Evolutionary conservation across 23 tunicate genomes (phyloP).

Genomic region (Oikopleura albicans): DNA sequence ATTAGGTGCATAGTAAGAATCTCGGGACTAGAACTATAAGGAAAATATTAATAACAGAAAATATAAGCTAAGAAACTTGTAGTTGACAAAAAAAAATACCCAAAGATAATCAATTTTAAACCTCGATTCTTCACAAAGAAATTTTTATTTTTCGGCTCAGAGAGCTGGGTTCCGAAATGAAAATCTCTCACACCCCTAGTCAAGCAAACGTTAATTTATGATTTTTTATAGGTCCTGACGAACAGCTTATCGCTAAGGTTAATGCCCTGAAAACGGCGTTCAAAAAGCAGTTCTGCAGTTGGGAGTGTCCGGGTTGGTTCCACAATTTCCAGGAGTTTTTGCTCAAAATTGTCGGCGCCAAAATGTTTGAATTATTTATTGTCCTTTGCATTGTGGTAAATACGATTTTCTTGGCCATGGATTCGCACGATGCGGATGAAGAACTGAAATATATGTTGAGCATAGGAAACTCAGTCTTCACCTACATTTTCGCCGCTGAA

Average conservation of each 20-base stretch:
- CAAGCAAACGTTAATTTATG: no score
- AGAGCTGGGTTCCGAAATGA: no score
- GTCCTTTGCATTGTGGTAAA: slow-evolving; percentile 42
- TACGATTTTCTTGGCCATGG: slow-evolving; percentile 57
- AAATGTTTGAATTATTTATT: slow-evolving; percentile 43
- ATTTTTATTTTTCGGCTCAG: no score
- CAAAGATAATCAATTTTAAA: no score
- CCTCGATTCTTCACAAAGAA: no score
- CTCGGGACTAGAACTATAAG: no score
- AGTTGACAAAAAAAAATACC: no score
- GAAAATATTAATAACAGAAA: no score
- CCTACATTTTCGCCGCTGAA: slow-evolving; percentile 45
- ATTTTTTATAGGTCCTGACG: slow-evolving; percentile 10
- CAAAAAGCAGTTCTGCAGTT: slow-evolving; percentile 29
- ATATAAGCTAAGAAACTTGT: no score
- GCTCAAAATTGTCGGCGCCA: slow-evolving; percentile 27
- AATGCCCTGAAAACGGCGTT: not conserved
- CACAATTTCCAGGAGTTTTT: slow-evolving; percentile 21
- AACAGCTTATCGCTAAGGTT: not conserved
- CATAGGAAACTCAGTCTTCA: slow-evolving; percentile 27
- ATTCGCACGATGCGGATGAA: slow-evolving; percentile 37
- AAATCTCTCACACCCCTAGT: no score
- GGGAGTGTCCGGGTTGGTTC: slow-evolving; percentile 47
- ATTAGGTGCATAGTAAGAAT: no score
- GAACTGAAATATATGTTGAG: slow-evolving; percentile 16